Evolutionary conservation across 2,888 invertebrate species (phyloP).

Genomic region (Platycheirus rosarum): DNA sequence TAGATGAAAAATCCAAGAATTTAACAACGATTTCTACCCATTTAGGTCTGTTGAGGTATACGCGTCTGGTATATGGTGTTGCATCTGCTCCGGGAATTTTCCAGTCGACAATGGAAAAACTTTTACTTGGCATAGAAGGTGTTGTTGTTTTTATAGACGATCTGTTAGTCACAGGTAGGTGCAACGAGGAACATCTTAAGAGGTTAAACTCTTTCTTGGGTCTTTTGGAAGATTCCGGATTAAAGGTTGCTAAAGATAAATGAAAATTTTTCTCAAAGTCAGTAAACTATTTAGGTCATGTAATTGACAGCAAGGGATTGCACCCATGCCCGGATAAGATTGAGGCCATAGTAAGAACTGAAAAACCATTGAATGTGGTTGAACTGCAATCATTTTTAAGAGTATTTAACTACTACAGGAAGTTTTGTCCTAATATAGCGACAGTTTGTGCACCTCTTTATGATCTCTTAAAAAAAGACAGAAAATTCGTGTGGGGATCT

Average conservation of each 20-base stretch:
- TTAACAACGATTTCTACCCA: background rate
- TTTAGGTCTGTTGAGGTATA: too few relatives aligned
- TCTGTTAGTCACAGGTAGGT: too few relatives aligned
- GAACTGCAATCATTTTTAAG: background rate
- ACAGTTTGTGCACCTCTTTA: slow-evolving; percentile 3
- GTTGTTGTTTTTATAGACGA: slow-evolving; percentile 1
- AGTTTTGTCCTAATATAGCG: background rate
- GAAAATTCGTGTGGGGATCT: background rate
- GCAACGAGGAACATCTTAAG: background rate
- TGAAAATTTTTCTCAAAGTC: background rate
- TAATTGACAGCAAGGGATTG: background rate
- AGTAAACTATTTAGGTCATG: slow-evolving; percentile 4
- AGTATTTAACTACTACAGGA: background rate
- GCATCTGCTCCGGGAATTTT: slow-evolving; percentile 3
- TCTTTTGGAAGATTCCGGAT: background rate
- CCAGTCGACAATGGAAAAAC: background rate
- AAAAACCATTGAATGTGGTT: background rate
- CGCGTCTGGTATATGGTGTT: background rate
- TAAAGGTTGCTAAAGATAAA: background rate
- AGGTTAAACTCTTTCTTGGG: background rate
- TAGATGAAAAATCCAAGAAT: background rate
- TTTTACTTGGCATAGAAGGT: slow-evolving; percentile 1
- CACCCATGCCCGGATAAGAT: slow-evolving; percentile 7
- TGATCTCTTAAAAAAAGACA: slow-evolving; percentile 2
- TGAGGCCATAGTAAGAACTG: background rate